These are phyloP conservation scores for Allacma fusca DNA, from an alignment of 2,888 invertebrate species.

Conservation along the genomic window DNA sequence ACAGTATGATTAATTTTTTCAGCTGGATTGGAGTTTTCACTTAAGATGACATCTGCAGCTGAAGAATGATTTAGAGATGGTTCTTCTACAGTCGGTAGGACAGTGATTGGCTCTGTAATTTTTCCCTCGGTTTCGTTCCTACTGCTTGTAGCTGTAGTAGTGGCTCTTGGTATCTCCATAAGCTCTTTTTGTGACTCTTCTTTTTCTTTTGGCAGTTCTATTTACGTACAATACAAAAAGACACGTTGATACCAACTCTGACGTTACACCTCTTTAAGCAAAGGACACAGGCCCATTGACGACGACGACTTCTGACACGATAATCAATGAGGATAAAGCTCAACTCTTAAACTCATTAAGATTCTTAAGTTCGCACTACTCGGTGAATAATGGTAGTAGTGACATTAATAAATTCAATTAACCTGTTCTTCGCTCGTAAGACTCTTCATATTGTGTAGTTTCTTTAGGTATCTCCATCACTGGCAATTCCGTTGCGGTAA, in stretches of 20 bases:
- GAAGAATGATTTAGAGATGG: not conserved
- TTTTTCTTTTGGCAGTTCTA: constrained; percentile 7
- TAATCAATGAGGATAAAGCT: too few species aligned
- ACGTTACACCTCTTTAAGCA: too few species aligned
- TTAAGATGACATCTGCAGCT: not conserved
- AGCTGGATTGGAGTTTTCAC: not conserved
- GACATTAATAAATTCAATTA: constrained; percentile 5
- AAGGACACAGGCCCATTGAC: too few species aligned
- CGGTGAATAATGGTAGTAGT: not conserved
- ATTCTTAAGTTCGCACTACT: not conserved
- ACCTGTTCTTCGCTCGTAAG: not conserved
- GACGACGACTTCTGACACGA: too few species aligned
- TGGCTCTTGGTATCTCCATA: not conserved
- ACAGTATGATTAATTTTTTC: not conserved
- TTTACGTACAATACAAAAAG: not conserved
- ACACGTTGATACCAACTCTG: not conserved
- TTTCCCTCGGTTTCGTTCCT: not conserved
- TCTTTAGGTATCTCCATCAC: not conserved
- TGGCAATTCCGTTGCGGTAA: not conserved
- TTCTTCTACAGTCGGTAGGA: not conserved
- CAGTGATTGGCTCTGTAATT: not conserved
- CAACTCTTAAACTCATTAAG: too few species aligned
- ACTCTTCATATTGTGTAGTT: not conserved
- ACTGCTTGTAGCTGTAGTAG: not conserved
- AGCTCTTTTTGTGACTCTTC: constrained; percentile 4